Evolutionary conservation across 2,113 vertebrate species (phyloP), one percentile per base, ranked within the genome.

Genomic region (Coturnix japonica): DNA sequence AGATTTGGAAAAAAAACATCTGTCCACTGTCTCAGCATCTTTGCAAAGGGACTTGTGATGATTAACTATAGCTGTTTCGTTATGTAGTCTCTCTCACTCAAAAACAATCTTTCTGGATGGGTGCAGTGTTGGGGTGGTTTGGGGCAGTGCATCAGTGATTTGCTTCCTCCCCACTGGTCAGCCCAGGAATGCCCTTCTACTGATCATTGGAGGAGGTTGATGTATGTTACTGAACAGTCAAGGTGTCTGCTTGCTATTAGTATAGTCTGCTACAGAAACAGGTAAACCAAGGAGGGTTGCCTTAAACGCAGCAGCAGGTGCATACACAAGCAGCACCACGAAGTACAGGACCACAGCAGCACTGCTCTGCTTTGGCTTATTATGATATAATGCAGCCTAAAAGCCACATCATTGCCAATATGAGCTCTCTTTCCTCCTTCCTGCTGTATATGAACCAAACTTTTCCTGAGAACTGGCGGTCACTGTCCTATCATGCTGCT

Each of bases 391-490:
- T 41, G 64, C 56, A 47, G 31, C 14, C 26, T 37, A 28, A 43
- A 49, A 44, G 35, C 57, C 31, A 6, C 2, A 2, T n/a, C 4
- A 12, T 4, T 43, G 33, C 39, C 41, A 3, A 1, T 22, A 3
- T 15, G 2, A 19, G 7, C 6, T 13, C 26, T 15, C 21, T 28
- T 35, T 18, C 22, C 13, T 16, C 47, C 21, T 26, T 35, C 16
- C 59, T 89, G 49, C 49, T 44, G 51, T 13, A 28, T 7, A 8
- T 21, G 31, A 71, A 7, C 18, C 44, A 39, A 17, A 61, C 46
- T 54, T 46, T n/a, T 67, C 23, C 61, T 33, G 28, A 2, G 7
- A 25, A 7, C 81, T 60, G 1, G 14, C 39, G 46, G 37, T n/a
- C 1, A 0, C n/a, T 30, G 6, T 53, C 25, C 46, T 60, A 22